Evolutionary conservation across 2,888 invertebrate species (phyloP).

Genomic region (Ectemnius cavifrons): DNA sequence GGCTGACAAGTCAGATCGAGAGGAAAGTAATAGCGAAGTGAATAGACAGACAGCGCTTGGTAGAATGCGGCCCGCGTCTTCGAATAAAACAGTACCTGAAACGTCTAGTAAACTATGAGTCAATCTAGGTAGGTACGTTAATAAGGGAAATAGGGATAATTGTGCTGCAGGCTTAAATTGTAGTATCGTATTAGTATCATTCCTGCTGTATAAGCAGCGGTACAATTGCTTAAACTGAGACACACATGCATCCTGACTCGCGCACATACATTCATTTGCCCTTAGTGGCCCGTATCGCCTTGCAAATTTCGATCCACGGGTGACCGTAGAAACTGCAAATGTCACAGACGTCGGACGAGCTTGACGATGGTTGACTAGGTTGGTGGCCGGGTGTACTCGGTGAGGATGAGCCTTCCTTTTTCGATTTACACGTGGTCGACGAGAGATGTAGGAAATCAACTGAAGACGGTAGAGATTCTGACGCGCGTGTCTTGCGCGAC

Average conservation of each 20-base stretch:
- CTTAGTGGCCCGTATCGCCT: conserved; percentile 79
- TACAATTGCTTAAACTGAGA: conserved; percentile 36
- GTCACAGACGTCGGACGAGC: conserved; percentile 77
- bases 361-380: conserved; percentile 75
- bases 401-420: conserved; percentile 65
- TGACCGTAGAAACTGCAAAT: conserved; percentile 80
- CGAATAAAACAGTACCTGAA: conserved; percentile 22
- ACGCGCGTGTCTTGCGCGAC: conserved; percentile 70
- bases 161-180: conserved; percentile 17
- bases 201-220: conserved; percentile 39
- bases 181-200: conserved; percentile 34
- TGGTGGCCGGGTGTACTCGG: conserved; percentile 68
- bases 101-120: conserved; percentile 21
- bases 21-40: neutral
- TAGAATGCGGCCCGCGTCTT: conserved; percentile 26
- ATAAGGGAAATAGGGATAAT: conserved; percentile 5
- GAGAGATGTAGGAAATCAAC: conserved; percentile 79
- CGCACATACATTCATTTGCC: conserved; percentile 63
- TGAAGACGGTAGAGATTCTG: conserved; percentile 77
- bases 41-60: neutral
- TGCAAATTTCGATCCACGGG: conserved; percentile 80
- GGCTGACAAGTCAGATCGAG: conserved; percentile 46
- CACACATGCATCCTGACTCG: conserved; percentile 32
- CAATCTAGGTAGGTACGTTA: conserved; percentile 5
- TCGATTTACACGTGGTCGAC: conserved; percentile 60